Evolutionary conservation across 2,888 invertebrate genomes (phyloP), one percentile per base, ranked within the genome.

Genomic region (Spialia ferax): DNA sequence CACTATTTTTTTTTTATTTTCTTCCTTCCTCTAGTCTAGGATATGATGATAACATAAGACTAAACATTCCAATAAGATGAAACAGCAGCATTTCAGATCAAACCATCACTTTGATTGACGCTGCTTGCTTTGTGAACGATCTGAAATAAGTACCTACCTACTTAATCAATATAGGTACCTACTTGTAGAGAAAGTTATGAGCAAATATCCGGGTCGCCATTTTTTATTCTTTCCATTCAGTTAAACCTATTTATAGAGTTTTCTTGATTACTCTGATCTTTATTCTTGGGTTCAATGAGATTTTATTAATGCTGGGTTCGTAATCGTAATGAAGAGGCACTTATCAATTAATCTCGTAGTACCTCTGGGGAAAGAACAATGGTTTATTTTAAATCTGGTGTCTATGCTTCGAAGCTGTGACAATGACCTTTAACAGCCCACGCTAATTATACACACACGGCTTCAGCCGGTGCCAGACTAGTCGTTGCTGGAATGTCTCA

Each of bases 391-490:
- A 81, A 82, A 84, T 83, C 81, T 82, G 79, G 82, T 61, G 55
- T 71, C 78, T 79, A 80, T 82, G 82, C 81, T 79, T 78, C 81
- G 80, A 83, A 83, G 85, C 88, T 87, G 86, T 82, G 93, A 93
- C 93, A 93, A 92, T 93, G 93, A 92, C 91, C 93, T 92, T 90
- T 91, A 80, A 76, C 81, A 84, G 85, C 91, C 91, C 91, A 91
- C 92, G 91, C 92, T 93, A 93, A 93, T 92, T 91, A 93, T 93
- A 93, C 79, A 81, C 83, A 74, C 81, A 80, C 82, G 80, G 80
- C 81, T 82, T 79, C 82, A 79, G 81, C 83, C 82, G 80, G 79
- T 80, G 83, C 82, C 83, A 84, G 86, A 85, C 89, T 85, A 83
- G 85, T 83, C 82, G 60, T 55, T 55, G 81, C 82, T 82, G 81